A percentile compares a stretch with the other conserved stretches of the same genome.
Evolutionary conservation across 2,113 vertebrate genomes (phyloP).

Genomic region (Orientallactaga bullata): DNA sequence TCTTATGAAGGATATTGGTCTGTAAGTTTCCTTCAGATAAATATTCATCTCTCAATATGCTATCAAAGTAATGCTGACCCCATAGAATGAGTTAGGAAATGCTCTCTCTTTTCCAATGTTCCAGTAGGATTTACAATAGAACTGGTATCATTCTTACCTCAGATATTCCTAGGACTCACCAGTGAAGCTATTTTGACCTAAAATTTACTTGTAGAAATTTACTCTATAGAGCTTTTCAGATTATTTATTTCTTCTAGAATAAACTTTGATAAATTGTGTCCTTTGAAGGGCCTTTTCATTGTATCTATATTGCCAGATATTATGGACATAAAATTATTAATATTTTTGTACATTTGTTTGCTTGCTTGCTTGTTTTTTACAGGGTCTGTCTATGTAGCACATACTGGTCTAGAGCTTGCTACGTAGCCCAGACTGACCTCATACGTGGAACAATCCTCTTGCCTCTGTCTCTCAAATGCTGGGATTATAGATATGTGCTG

Average conservation of each 20-base stretch:
- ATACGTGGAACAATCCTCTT: too few relatives aligned
- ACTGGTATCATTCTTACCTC: neutral
- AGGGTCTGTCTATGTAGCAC: too few relatives aligned
- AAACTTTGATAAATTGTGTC: neutral
- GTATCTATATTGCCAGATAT: neutral
- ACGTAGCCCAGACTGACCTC: too few relatives aligned
- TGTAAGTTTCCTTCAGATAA: neutral
- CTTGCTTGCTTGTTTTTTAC: too few relatives aligned
- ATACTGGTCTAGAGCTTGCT: too few relatives aligned
- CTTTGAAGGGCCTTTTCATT: neutral
- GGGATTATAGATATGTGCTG: too few relatives aligned
- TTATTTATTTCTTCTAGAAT: constrained; percentile 38
- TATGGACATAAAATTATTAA: too few relatives aligned
- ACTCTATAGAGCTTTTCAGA: neutral
- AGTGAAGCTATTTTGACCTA: constrained; percentile 3
- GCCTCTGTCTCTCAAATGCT: too few relatives aligned
- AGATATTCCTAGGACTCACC: constrained; percentile 6
- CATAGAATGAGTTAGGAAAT: neutral
- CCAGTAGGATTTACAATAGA: neutral
- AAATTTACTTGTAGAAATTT: neutral
- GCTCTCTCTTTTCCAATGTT: neutral
- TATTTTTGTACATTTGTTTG: neutral
- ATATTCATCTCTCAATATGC: neutral
- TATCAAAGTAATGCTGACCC: neutral
- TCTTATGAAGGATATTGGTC: neutral